Evolutionary conservation across 30 jellyfish, hydroid and myxozoan species (phyloP).

Genomic region (Cassiopea xamachana): DNA sequence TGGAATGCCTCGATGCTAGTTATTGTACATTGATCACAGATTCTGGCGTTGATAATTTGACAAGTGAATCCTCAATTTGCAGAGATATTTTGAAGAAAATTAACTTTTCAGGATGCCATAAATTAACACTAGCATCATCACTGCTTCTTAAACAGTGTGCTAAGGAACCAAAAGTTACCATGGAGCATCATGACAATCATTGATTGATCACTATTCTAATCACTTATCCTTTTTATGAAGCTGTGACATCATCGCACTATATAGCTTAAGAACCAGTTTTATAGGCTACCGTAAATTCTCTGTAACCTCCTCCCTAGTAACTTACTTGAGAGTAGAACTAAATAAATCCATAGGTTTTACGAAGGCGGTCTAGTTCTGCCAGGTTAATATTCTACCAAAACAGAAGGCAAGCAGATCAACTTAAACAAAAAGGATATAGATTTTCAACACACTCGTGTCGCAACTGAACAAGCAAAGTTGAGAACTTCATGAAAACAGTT

Average conservation of each 20-base stretch:
- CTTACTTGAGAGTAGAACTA: too few relatives aligned
- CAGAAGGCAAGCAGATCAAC: too few relatives aligned
- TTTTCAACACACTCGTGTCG: too few relatives aligned
- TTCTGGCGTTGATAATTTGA: constrained; percentile 63
- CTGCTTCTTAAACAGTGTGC: constrained; percentile 58
- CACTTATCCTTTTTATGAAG: background rate
- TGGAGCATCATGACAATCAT: constrained; percentile 54
- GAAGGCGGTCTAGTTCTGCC: too few relatives aligned
- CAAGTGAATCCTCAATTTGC: constrained; percentile 63
- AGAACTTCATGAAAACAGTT: too few relatives aligned
- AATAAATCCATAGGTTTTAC: too few relatives aligned
- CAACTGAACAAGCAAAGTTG: too few relatives aligned
- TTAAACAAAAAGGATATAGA: too few relatives aligned
- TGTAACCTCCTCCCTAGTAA: too few relatives aligned
- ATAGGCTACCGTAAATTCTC: too few relatives aligned
- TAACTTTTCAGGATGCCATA: constrained; percentile 73
- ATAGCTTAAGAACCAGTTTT: too few relatives aligned
- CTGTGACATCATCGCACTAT: background rate
- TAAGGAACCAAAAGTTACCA: constrained; percentile 55
- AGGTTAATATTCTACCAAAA: too few relatives aligned
- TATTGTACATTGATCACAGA: constrained; percentile 78
- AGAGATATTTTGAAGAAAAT: constrained; percentile 54
- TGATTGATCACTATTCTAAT: background rate
- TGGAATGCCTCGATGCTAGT: constrained; percentile 78
- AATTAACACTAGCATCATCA: constrained; percentile 52